phyloP scores from a whole-genome alignment of 1,140 invertebrate genomes.

The Wasmannia auropunctata region DNA sequence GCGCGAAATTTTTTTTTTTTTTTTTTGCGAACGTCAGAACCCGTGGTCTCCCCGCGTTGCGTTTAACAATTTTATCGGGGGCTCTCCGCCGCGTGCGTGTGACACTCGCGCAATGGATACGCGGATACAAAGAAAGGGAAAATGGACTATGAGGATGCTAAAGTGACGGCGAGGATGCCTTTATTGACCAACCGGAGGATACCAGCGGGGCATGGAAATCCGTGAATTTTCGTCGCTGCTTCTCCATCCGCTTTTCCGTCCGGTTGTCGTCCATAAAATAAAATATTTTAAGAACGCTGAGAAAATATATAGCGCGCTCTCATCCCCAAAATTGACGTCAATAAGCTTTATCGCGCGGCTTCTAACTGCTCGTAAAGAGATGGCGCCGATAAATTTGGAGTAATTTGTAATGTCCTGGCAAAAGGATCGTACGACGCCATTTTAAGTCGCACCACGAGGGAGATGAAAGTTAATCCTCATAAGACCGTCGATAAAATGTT shows the following conservation, averaged over 20 bases:
- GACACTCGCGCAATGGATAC: conserved; percentile 51
- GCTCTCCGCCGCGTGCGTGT: conserved; percentile 13
- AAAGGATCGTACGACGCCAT: not conserved
- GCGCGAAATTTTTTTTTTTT: conserved; percentile 53
- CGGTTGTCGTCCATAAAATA: not conserved
- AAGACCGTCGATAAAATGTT: not conserved
- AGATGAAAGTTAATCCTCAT: not conserved
- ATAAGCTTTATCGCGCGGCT: not conserved
- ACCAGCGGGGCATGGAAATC: conserved; percentile 48
- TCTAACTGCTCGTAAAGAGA: not conserved
- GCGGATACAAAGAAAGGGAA: conserved; percentile 47
- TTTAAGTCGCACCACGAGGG: not conserved
- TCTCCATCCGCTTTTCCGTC: not conserved
- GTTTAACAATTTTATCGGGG: conserved; percentile 72
- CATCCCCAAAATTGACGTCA: not conserved
- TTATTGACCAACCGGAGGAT: conserved; percentile 60
- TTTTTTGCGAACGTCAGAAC: conserved; percentile 55
- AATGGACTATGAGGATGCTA: not conserved
- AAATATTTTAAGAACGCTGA: not conserved
- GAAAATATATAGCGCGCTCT: too few species aligned
- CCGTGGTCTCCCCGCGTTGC: not conserved
- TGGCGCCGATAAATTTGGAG: not conserved
- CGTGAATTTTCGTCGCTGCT: conserved; percentile 24
- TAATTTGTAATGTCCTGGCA: not conserved
- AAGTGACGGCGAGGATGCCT: conserved; percentile 60